Evolutionary conservation across 53 echinoderm and acorn worm genomes (phyloP).

Genomic region (Mesocentrotus franciscanus): DNA sequence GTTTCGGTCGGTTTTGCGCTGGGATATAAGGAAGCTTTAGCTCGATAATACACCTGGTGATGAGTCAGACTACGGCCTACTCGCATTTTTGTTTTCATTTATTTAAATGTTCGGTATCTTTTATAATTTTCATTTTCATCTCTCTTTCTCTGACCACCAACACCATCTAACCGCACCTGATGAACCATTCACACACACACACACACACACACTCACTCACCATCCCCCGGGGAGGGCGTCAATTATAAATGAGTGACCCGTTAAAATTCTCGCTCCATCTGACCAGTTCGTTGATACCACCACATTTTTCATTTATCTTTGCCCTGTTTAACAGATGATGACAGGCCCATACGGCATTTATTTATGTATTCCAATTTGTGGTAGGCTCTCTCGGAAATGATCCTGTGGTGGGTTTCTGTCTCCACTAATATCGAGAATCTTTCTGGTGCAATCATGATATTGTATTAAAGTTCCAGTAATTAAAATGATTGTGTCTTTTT

Average conservation of each 20-base stretch:
- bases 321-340: background rate
- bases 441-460: background rate
- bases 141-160: background rate
- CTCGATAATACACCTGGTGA: background rate
- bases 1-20: too few relatives aligned
- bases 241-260: conserved; percentile 12
- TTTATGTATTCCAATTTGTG: background rate
- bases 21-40: background rate
- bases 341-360: background rate
- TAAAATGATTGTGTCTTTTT: too few relatives aligned
- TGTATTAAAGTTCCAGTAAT: too few relatives aligned
- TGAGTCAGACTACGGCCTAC: background rate
- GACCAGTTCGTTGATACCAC: background rate
- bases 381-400: background rate
- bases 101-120: background rate
- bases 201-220: too few relatives aligned
- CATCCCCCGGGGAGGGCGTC: background rate
- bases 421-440: background rate
- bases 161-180: conserved; percentile 16
- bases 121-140: background rate
- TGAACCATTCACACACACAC: background rate
- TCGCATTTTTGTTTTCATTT: background rate
- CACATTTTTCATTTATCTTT: conserved; percentile 13
- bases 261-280: background rate
- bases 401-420: background rate